Conservation (phyloP, 2,113 vertebrate species). For the Odontophorus gujanensis region DNA sequence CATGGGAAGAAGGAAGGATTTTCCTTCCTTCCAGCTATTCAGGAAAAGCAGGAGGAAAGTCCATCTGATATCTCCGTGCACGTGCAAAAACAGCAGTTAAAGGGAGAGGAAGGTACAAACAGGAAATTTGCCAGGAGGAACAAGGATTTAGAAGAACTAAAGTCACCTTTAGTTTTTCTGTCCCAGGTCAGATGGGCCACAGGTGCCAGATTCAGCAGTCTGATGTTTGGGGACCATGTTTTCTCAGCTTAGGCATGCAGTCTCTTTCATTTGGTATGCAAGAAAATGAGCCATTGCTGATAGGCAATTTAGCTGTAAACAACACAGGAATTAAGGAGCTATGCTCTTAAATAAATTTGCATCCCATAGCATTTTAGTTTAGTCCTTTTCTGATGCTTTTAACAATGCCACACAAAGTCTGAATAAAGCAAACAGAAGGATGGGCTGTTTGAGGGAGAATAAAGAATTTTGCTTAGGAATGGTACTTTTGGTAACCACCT, state of each 20-base stretch:
- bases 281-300: not conserved
- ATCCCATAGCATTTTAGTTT: not conserved
- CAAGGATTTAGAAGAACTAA: not conserved
- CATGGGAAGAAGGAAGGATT: not conserved
- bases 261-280: not conserved
- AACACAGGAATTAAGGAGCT: not conserved
- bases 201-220: not conserved
- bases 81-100: not conserved
- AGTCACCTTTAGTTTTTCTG: constrained; percentile 38
- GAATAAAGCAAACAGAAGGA: not conserved
- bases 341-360: not conserved
- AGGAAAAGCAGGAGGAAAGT: not conserved
- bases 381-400: not conserved
- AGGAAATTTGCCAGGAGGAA: not conserved
- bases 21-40: not conserved
- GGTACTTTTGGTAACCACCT: not conserved
- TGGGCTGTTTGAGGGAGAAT: not conserved
- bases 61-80: not conserved
- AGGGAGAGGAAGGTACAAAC: not conserved
- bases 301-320: not conserved
- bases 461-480: not conserved
- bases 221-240: not conserved
- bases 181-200: not conserved
- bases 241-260: not conserved
- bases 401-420: not conserved